These are phyloP conservation scores for Opisthocomus hoazin DNA, from an alignment of 2,113 vertebrate genomes.

Conservation along the genomic window DNA sequence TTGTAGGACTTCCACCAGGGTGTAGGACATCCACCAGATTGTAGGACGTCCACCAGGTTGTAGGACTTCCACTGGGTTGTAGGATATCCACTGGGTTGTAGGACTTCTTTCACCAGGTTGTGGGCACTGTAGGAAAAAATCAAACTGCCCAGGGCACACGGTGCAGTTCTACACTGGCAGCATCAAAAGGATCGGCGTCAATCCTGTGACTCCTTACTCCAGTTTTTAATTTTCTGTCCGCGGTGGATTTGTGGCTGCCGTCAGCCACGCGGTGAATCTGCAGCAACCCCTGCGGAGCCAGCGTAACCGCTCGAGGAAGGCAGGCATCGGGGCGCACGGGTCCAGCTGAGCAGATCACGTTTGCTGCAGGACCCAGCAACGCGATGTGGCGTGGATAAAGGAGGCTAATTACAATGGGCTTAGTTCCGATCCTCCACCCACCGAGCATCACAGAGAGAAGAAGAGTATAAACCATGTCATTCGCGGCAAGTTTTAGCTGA, in stretches of 20 bases:
- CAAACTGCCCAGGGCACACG: not conserved
- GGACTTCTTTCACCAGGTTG: no score
- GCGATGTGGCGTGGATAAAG: not conserved
- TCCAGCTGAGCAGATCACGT: not conserved
- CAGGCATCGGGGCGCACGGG: not conserved
- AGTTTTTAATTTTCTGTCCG: not conserved
- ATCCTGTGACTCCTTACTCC: not conserved
- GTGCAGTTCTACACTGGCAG: not conserved
- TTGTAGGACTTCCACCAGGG: no score
- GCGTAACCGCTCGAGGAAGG: not conserved
- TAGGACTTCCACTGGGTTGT: no score
- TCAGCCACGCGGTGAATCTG: not conserved
- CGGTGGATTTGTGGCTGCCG: not conserved
- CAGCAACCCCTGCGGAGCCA: not conserved
- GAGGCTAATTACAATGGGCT: not conserved
- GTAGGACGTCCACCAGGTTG: no score
- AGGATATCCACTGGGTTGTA: no score
- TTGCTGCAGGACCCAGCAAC: not conserved
- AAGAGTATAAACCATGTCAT: no score
- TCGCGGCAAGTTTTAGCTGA: fast-evolving
- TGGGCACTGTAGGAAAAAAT: not conserved
- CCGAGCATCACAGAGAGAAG: not conserved
- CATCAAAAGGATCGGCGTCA: not conserved
- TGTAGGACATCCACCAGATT: no score
- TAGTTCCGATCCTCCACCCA: not conserved